Evolutionary conservation across 1,140 invertebrate species (phyloP).

Genomic region (Hormaphis cornu): DNA sequence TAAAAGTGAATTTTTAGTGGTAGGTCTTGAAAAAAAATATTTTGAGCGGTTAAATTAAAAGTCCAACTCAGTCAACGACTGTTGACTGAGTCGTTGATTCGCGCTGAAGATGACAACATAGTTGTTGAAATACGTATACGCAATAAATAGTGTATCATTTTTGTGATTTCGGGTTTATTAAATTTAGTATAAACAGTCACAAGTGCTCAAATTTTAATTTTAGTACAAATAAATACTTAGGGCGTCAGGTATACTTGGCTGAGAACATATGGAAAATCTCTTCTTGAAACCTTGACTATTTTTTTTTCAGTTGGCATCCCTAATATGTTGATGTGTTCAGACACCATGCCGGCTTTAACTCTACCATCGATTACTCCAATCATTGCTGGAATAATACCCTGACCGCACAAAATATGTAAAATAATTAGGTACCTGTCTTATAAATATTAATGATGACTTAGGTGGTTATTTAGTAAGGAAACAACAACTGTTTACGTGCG

Average conservation of each 20-base stretch:
- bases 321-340: conserved; percentile 54
- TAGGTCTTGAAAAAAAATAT: too few relatives aligned
- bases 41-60: too few relatives aligned
- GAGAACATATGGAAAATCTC: conserved; percentile 73
- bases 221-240: too few relatives aligned
- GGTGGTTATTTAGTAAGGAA: conserved; percentile 8
- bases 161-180: too few relatives aligned
- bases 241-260: conserved; percentile 47
- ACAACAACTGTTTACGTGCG: conserved; percentile 46
- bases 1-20: too few relatives aligned
- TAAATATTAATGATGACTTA: neutral
- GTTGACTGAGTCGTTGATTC: too few relatives aligned
- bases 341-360: conserved; percentile 67
- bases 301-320: conserved; percentile 44
- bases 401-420: conserved; percentile 35
- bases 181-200: too few relatives aligned
- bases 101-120: too few relatives aligned
- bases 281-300: conserved; percentile 67
- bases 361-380: conserved; percentile 79
- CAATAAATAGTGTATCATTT: too few relatives aligned
- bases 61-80: too few relatives aligned
- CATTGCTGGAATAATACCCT: conserved; percentile 89
- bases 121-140: too few relatives aligned
- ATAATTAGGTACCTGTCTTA: conserved; percentile 7
- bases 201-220: too few relatives aligned